These are phyloP conservation scores for Hypsopygia costalis DNA, from an alignment of 2,888 invertebrate genomes.

Conservation along the genomic window DNA sequence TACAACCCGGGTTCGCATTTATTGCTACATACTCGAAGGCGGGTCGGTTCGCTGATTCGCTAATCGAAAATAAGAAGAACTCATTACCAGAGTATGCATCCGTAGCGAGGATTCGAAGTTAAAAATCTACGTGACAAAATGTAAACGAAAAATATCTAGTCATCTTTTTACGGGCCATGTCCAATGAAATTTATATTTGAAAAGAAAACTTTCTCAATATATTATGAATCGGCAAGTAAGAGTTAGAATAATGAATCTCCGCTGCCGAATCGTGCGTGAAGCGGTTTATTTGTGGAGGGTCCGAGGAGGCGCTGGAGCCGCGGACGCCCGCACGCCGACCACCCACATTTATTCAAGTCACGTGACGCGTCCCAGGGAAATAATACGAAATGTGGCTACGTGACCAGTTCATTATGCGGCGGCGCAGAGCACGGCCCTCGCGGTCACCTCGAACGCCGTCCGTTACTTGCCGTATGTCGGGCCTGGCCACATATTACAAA, in stretches of 20 bases:
- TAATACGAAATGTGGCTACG: slow-evolving; percentile 81
- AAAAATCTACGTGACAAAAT: no score
- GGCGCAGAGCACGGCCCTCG: slow-evolving; percentile 50
- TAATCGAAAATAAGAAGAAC: no score
- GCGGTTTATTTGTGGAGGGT: slow-evolving; percentile 78
- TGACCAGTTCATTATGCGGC: slow-evolving; percentile 79
- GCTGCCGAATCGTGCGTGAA: slow-evolving; percentile 76
- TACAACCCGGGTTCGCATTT: no score
- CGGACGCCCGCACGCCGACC: slow-evolving; percentile 45
- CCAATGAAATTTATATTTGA: slow-evolving; percentile 13
- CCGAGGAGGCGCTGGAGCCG: slow-evolving; percentile 55
- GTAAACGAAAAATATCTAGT: neutral
- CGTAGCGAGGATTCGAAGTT: no score
- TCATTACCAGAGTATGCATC: no score
- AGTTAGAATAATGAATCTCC: slow-evolving; percentile 78
- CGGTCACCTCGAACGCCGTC: slow-evolving; percentile 44
- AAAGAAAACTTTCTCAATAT: slow-evolving; percentile 44
- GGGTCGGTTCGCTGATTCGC: no score
- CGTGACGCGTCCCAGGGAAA: slow-evolving; percentile 78
- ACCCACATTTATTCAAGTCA: slow-evolving; percentile 73
- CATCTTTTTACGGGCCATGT: neutral
- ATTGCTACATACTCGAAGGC: no score
- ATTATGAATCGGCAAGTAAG: slow-evolving; percentile 60
- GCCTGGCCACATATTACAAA: slow-evolving; percentile 48
- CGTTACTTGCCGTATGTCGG: slow-evolving; percentile 33